phyloP scores from a whole-genome alignment of 2,888 invertebrate species.

The Eupelmus urozonus region DNA sequence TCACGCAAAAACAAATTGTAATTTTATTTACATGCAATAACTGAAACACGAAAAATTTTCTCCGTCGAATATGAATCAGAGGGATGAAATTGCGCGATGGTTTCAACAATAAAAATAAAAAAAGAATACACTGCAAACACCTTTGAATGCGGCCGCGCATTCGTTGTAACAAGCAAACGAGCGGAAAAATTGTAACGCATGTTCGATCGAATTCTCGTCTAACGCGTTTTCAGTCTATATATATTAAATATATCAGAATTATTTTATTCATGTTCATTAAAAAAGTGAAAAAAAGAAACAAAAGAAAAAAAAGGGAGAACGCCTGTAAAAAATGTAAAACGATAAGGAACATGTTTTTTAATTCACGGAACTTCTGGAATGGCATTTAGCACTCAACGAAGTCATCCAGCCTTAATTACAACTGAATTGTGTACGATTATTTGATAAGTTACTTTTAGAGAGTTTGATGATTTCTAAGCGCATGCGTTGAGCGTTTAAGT shows the following conservation, averaged over 20 bases:
- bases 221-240: constrained; percentile 39
- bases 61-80: background rate
- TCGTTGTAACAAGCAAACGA: constrained; percentile 14
- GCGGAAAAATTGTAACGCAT: constrained; percentile 55
- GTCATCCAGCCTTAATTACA: constrained; percentile 52
- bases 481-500: constrained; percentile 1
- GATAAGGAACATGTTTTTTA: constrained; percentile 40
- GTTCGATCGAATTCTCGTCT: constrained; percentile 57
- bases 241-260: constrained; percentile 43
- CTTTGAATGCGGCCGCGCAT: constrained; percentile 26
- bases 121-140: background rate
- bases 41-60: too few species aligned
- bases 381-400: constrained; percentile 50
- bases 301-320: constrained; percentile 32
- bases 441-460: constrained; percentile 32
- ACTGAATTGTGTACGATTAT: constrained; percentile 16
- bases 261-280: constrained; percentile 47
- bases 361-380: constrained; percentile 44
- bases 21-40: too few species aligned
- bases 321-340: constrained; percentile 37
- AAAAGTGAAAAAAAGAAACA: constrained; percentile 14
- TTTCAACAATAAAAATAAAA: background rate
- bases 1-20: background rate
- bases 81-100: constrained; percentile 49
- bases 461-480: constrained; percentile 19